A percentile compares a stretch with the other conserved stretches of the same genome.
These are phyloP conservation scores for Ennomos erosarius DNA, from an alignment of 2,888 invertebrate species.

Conservation along the genomic window DNA sequence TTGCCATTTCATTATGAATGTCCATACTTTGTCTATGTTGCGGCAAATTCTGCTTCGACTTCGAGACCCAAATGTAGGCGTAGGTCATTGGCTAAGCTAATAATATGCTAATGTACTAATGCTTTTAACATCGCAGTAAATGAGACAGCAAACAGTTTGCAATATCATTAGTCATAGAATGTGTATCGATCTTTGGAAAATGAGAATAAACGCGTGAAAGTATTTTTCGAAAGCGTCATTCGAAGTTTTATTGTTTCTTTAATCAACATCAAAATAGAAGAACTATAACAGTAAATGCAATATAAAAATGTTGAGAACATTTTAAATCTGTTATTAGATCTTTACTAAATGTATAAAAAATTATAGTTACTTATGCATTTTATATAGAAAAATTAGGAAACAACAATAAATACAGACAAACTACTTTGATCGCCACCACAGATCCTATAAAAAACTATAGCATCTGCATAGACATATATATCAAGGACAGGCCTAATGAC, in stretches of 20 bases:
- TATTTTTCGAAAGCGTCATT: background rate
- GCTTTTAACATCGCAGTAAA: conserved; percentile 6
- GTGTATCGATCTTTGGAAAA: background rate
- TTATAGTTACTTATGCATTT: no score
- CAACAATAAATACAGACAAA: no score
- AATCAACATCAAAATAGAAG: background rate
- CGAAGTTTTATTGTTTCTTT: background rate
- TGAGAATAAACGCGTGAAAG: background rate
- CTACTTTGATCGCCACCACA: no score
- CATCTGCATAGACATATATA: no score
- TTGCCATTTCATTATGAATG: no score
- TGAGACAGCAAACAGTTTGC: conserved; percentile 2
- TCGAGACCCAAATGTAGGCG: conserved; percentile 8
- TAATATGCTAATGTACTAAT: conserved; percentile 4
- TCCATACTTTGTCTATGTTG: conserved; percentile 1
- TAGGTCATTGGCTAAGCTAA: conserved; percentile 5
- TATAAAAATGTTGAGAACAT: no score
- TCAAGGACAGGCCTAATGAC: no score
- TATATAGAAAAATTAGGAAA: no score
- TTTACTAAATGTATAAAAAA: no score
- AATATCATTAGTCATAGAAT: background rate
- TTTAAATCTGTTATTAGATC: no score
- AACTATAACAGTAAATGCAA: conserved; percentile 1
- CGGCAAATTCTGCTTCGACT: background rate
- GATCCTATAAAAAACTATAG: no score